Evolutionary conservation across 2,888 invertebrate genomes (phyloP).

Genomic region (Scaptomyza flava): DNA sequence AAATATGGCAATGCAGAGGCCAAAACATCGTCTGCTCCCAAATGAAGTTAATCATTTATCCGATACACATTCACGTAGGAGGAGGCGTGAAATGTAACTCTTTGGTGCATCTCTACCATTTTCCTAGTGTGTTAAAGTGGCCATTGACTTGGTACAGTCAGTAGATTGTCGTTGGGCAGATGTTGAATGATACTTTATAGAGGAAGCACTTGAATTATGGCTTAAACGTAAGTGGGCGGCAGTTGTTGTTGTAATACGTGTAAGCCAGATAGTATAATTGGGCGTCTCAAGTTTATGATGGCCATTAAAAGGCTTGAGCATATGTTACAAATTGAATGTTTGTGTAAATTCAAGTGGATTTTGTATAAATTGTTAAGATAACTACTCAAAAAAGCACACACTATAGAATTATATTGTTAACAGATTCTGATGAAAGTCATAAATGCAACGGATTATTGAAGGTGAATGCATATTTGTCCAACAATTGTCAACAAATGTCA

Average conservation of each 20-base stretch:
- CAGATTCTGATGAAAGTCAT: conserved; percentile 21
- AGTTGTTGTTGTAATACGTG: neutral
- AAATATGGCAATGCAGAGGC: conserved; percentile 40
- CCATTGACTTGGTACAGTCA: conserved; percentile 37
- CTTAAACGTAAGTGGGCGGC: conserved; percentile 23
- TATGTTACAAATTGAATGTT: neutral
- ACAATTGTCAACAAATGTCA: conserved; percentile 34
- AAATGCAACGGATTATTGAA: conserved; percentile 29
- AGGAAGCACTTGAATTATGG: conserved; percentile 41
- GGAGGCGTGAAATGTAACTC: conserved; percentile 66
- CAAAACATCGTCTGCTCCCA: conserved; percentile 17
- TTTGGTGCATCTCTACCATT: conserved; percentile 4
- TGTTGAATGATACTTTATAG: conserved; percentile 41
- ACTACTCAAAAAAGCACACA: neutral
- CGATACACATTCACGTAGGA: conserved; percentile 51
- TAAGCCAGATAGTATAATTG: conserved; percentile 21
- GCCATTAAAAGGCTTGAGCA: neutral
- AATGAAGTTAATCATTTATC: conserved; percentile 39
- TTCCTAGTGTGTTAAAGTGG: conserved; percentile 39
- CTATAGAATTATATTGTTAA: conserved; percentile 9
- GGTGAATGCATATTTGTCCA: conserved; percentile 44
- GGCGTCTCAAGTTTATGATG: conserved; percentile 9
- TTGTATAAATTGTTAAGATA: neutral
- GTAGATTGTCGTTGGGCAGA: conserved; percentile 25
- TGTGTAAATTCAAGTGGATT: neutral